Evolutionary conservation across 2,113 vertebrate species (phyloP), one percentile per base, ranked within the genome.

Genomic region (Muscicapa adusta): DNA sequence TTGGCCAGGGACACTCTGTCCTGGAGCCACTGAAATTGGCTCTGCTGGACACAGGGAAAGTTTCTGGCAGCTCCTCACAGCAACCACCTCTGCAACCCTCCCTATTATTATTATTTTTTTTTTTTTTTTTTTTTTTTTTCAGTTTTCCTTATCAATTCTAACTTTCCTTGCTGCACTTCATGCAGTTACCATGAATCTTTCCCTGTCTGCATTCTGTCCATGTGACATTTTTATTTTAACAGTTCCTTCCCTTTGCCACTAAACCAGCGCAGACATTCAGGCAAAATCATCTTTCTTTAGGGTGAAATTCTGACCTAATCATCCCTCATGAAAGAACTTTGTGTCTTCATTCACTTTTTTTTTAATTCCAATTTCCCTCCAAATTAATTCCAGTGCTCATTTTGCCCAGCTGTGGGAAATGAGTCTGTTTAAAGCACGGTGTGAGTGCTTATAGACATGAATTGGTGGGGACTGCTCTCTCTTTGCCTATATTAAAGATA

Each of bases 381-480:
- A 82, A 89, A 95, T 92, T 51, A 68, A 68, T 76, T 76, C 33
- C 45, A 76, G 70, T 62, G 31, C 57, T 94, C 72, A 62, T 94
- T 94, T 91, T 76, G 71, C 50, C 71, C 84, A 85, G 91, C 89
- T 85, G 25, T 88, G 89, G 94, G 80, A 94, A 82, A 91, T 89
- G 40, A 91, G 62, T 67, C 74, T 82, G 76, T 72, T 89, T 57
- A 61, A 91, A 88, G 62, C 38, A 34, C 22, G 1, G 2, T 63
- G 45, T 71, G 60, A 81, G 57, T 33, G 50, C 84, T 79, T 82
- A 43, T 8, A 68, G 91, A 71, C 65, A 28, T 15, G 92, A 66
- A 91, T 31, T 89, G 75, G 38, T 71, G 62, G 77, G 81, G 81
- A 91, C 38, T 84, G 53, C 57, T 85, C 84, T 88, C 75, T 89